Conservation (phyloP, 1,140 invertebrate genomes). For the Mercenaria mercenaria region DNA sequence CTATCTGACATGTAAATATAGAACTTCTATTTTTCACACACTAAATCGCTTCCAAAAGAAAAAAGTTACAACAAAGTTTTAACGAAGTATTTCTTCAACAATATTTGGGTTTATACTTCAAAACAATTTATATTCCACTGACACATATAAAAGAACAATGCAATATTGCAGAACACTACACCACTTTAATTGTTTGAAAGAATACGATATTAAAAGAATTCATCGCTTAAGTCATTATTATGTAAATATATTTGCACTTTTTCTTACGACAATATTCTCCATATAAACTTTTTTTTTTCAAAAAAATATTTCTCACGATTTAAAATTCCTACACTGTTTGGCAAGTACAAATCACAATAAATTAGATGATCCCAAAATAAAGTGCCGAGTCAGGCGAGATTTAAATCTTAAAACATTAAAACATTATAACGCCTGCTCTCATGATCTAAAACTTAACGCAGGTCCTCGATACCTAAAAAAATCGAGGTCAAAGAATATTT, state of each 20-base stretch:
- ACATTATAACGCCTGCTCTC: background rate
- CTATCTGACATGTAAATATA: background rate
- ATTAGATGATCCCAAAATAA: background rate
- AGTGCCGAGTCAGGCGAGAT: background rate
- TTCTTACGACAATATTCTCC: no score
- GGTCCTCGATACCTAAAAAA: background rate
- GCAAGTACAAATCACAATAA: background rate
- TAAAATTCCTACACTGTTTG: constrained; percentile 8
- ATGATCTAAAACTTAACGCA: background rate
- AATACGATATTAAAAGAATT: background rate
- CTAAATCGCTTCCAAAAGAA: background rate
- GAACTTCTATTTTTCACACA: background rate
- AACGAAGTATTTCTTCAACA: background rate
- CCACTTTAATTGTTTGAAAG: background rate
- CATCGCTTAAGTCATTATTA: background rate
- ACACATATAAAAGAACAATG: background rate
- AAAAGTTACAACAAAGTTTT: background rate
- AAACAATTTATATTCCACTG: background rate
- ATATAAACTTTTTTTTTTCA: no score
- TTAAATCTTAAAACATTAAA: constrained; percentile 18
- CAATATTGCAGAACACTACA: background rate
- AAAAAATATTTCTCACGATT: background rate
- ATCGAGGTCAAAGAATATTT: constrained; percentile 6
- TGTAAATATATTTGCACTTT: background rate
- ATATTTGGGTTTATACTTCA: background rate